Percentiles rank a stretch among this genome's conserved stretches.
These are phyloP conservation scores for Ceratina calcarata DNA, from an alignment of 1,140 invertebrate genomes.

Conservation along the genomic window DNA sequence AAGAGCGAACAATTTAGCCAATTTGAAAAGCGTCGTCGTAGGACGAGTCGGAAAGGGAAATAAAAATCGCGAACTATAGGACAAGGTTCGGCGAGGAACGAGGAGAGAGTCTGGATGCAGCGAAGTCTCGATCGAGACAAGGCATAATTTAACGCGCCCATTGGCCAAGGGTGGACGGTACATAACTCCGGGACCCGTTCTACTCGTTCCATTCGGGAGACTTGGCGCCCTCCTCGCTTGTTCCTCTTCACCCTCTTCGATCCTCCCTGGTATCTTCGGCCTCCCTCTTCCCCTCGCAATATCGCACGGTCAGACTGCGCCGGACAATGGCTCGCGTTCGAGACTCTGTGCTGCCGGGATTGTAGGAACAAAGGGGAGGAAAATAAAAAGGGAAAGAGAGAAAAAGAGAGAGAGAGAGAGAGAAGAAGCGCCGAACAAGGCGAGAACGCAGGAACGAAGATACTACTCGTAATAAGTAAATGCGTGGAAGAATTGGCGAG, in stretches of 20 bases:
- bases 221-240: conserved; percentile 65
- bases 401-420: conserved; percentile 18
- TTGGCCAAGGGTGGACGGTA: conserved; percentile 58
- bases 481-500: neutral
- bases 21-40: neutral
- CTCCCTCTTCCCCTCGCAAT: conserved; percentile 62
- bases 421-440: neutral
- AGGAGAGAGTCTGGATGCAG: conserved; percentile 49
- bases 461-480: neutral
- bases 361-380: conserved; percentile 47
- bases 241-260: conserved; percentile 59
- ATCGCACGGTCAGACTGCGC: conserved; percentile 73
- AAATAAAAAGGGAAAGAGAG: neutral
- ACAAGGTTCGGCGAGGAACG: conserved; percentile 14
- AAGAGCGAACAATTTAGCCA: too few species aligned
- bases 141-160: conserved; percentile 69
- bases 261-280: conserved; percentile 49
- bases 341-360: conserved; percentile 61
- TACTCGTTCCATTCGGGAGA: conserved; percentile 56
- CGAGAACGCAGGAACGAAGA: neutral
- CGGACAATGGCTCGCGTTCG: conserved; percentile 74
- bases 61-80: neutral
- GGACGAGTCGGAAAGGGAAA: neutral
- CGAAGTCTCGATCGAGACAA: conserved; percentile 57
- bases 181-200: conserved; percentile 61